Base-by-base conservation (phyloP, 1,140 invertebrate genomes). In the Heliconius hermathena region DNA sequence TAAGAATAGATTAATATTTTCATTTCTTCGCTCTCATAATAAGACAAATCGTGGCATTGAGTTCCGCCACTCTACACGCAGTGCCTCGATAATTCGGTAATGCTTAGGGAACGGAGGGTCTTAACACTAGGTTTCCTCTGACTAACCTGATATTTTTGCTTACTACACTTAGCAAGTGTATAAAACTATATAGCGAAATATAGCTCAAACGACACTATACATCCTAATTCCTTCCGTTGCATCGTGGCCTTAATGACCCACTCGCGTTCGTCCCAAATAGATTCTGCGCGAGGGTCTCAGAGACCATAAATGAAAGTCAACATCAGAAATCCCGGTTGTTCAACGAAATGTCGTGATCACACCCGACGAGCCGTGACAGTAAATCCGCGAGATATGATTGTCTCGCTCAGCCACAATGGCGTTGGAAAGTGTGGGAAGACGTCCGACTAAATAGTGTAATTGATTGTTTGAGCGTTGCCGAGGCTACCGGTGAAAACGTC, bases 371-470 rank as follows among this genome's bases (percentile, higher is more conserved):
- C 11, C 75, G 26, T 76, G 71, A 81, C 79, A 81, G 74, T 80
- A 80, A 80, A 80, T 81, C 74, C 54, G 81, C 81, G 54, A 86
- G 87, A 88, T 90, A 84, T 83, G 77, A 90, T 90, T 90, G 90
- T 90, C 86, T 90, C 87, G 79, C 87, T 89, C 83, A 72, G n/a
- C 72, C 77, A 91, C 90, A 91, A 91, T 90, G 79, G 85, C 81
- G 86, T 85, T 92, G 85, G 91, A 92, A 92, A 92, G 91, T 92
- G 88, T 92, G 91, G 88, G 91, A 92, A 92, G 83, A 84, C 78
- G 73, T 81, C 77, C 78, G 82, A 85, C 83, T 77, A 77, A 41
- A 73, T 73, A 73, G 8, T 85, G 82, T 88, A 89, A 89, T 90
- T 92, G 89, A 92, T 90, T 91, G 90, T 91, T 89, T 88, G 83